Evolutionary conservation across 2,113 vertebrate genomes (phyloP).

Genomic region (Capreolus pygargus): DNA sequence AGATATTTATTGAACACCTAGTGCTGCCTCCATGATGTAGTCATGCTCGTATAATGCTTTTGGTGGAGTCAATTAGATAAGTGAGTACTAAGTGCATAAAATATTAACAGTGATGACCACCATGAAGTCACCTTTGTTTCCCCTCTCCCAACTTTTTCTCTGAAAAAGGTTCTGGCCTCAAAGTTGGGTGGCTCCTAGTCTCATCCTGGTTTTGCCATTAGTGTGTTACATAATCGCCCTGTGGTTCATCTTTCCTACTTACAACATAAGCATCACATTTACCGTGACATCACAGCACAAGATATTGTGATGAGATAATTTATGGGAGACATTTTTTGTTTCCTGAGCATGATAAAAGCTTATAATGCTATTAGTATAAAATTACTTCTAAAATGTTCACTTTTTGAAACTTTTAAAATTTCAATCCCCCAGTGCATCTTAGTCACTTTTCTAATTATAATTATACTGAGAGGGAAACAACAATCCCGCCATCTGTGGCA

Average conservation of each 20-base stretch:
- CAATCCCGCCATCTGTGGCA: conserved; percentile 41
- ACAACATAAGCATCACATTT: background rate
- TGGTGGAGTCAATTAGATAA: background rate
- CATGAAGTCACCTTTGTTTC: background rate
- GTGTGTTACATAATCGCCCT: background rate
- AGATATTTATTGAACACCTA: background rate
- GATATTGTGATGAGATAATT: conserved; percentile 27
- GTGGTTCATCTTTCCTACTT: background rate
- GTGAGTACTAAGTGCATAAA: background rate
- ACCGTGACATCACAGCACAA: conserved; percentile 31
- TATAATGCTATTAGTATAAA: conserved; percentile 33
- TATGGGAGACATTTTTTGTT: background rate
- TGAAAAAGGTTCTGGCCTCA: background rate
- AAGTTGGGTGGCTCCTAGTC: background rate
- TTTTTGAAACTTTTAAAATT: conserved; percentile 53
- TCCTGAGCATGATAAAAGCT: conserved; percentile 37
- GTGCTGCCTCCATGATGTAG: background rate
- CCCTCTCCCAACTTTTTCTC: background rate
- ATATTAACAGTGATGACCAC: background rate
- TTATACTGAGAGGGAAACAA: background rate
- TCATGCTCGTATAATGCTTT: background rate
- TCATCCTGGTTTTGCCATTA: background rate
- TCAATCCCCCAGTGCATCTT: conserved; percentile 2
- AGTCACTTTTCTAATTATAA: conserved; percentile 62
- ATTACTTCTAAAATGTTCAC: conserved; percentile 40